These are phyloP conservation scores for Phacellophora camtschatica DNA, from an alignment of 30 jellyfish, hydroid and myxozoan genomes.

Conservation along the genomic window DNA sequence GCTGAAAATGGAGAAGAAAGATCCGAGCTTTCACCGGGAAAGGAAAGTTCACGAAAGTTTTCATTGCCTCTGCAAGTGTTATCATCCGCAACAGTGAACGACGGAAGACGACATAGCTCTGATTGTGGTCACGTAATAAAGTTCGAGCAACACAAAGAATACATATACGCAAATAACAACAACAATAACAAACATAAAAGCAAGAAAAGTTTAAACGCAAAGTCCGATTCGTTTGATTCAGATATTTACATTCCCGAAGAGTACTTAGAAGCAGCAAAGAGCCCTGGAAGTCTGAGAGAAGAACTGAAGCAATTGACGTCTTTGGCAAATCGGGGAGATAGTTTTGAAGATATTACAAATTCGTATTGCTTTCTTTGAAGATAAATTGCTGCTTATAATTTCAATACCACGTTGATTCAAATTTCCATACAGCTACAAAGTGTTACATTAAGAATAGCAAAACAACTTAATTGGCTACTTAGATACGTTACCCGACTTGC, in stretches of 20 bases:
- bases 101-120: not conserved
- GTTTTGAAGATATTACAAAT: not conserved
- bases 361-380: not conserved
- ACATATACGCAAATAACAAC: not conserved
- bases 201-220: not conserved
- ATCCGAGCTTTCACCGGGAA: no score
- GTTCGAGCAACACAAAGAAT: not conserved
- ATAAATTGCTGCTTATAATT: no score
- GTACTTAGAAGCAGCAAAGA: conserved; percentile 41
- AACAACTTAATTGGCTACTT: no score
- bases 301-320: conserved; percentile 34
- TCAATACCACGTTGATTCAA: no score
- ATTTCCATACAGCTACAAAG: no score
- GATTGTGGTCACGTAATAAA: not conserved
- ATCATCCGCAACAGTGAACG: not conserved
- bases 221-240: not conserved
- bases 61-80: no score
- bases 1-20: no score
- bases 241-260: conserved; percentile 34
- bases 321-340: not conserved
- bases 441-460: no score
- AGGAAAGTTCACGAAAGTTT: no score
- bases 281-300: conserved; percentile 66
- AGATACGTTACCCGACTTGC: no score
- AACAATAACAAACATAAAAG: not conserved